These are phyloP conservation scores for Dipus sagitta DNA, from an alignment of 2,797 vertebrate genomes.

Conservation along the genomic window DNA sequence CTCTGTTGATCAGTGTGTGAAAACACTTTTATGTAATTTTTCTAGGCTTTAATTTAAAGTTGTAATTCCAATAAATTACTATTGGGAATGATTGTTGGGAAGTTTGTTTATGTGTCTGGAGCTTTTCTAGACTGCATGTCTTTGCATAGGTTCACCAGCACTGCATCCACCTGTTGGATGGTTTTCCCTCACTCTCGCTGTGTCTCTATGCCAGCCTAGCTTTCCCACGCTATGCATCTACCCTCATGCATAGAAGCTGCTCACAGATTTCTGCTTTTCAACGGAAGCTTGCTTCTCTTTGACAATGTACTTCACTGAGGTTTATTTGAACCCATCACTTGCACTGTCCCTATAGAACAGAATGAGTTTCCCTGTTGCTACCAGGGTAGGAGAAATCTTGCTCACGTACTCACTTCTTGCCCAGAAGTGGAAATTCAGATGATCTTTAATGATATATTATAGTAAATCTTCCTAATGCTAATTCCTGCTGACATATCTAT, in stretches of 20 bases:
- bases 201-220: background rate
- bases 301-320: background rate
- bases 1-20: background rate
- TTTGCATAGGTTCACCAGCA: background rate
- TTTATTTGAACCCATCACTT: background rate
- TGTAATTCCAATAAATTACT: background rate
- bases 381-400: background rate
- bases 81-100: background rate
- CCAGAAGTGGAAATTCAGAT: background rate
- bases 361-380: conserved; percentile 22
- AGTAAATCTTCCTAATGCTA: background rate
- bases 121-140: background rate
- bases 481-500: conserved; percentile 12
- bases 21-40: background rate
- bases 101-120: background rate
- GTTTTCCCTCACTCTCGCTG: background rate
- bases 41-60: background rate
- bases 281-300: background rate
- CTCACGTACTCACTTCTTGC: background rate
- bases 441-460: conserved; percentile 20
- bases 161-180: background rate
- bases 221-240: background rate
- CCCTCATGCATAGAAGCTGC: background rate
- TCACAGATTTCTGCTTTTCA: background rate
- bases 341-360: background rate